Evolutionary conservation across 2,797 vertebrate species (phyloP).

Genomic region (Cryptoblepharus egeriae): DNA sequence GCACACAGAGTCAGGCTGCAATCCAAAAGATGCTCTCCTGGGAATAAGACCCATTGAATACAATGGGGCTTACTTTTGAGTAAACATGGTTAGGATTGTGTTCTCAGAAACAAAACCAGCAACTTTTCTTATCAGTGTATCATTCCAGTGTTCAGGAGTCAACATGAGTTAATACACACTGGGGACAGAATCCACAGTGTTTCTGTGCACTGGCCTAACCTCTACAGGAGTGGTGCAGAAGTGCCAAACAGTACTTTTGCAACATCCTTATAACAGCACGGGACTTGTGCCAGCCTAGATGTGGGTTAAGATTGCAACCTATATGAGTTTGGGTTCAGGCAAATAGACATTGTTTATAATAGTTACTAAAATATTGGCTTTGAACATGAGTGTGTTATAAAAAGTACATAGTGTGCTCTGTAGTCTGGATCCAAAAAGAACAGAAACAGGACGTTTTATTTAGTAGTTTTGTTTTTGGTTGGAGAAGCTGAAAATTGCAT

Average conservation of each 20-base stretch:
- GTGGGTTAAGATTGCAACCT: too few relatives aligned
- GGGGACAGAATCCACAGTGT: too few relatives aligned
- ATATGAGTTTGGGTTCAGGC: background rate
- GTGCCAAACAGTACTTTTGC: too few relatives aligned
- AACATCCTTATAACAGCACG: too few relatives aligned
- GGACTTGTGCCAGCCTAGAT: too few relatives aligned
- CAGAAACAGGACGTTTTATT: background rate
- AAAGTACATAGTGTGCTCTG: fast-evolving
- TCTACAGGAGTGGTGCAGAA: too few relatives aligned
- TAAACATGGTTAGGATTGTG: too few relatives aligned
- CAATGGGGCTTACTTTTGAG: too few relatives aligned
- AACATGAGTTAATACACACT: background rate
- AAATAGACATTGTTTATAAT: background rate
- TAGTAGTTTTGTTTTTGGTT: conserved; percentile 7
- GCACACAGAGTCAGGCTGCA: background rate
- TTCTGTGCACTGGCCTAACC: too few relatives aligned
- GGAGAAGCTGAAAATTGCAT: background rate
- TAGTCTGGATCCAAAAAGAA: background rate
- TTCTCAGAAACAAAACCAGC: background rate
- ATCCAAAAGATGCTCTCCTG: too few relatives aligned
- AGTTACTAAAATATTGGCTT: background rate
- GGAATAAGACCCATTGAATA: too few relatives aligned
- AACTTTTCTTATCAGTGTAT: background rate
- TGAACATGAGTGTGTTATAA: background rate
- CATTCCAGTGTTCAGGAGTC: background rate